These are phyloP conservation scores for Nymphalis io DNA, from an alignment of 1,140 invertebrate genomes.

Conservation along the genomic window DNA sequence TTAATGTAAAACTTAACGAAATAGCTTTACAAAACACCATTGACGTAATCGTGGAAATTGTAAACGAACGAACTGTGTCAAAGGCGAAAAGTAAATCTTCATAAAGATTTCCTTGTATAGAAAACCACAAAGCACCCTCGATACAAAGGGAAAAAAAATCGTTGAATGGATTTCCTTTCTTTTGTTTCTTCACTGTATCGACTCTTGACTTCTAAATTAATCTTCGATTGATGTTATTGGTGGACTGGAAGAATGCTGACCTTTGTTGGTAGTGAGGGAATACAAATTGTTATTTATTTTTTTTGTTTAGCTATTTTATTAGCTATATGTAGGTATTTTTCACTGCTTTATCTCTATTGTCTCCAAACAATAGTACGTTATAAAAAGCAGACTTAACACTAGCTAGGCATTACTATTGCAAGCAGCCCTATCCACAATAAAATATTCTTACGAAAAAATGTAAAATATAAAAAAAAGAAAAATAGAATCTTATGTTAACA, in stretches of 20 bases:
- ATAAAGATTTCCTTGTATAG: conserved; percentile 58
- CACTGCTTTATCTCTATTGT: not conserved
- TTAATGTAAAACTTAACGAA: conserved; percentile 30
- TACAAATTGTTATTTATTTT: not conserved
- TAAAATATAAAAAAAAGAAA: no score
- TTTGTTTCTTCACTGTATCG: conserved; percentile 59
- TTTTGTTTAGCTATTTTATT: not conserved
- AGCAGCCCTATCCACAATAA: no score
- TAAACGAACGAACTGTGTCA: conserved; percentile 45
- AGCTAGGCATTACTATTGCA: no score
- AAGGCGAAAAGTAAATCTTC: conserved; percentile 60
- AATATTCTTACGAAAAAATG: no score
- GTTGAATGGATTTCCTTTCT: conserved; percentile 53
- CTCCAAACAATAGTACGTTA: no score
- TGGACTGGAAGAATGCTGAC: conserved; percentile 12
- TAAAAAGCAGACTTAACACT: no score
- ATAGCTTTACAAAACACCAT: conserved; percentile 42
- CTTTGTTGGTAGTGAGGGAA: conserved; percentile 7
- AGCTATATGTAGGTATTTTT: not conserved
- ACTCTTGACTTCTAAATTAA: conserved; percentile 56
- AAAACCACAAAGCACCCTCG: conserved; percentile 53
- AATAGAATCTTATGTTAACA: no score
- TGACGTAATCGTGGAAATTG: conserved; percentile 46
- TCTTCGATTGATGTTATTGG: conserved; percentile 63
- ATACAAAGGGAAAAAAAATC: conserved; percentile 47